Evolutionary conservation across 2,113 vertebrate genomes (phyloP).

Genomic region (Poecilia latipinna): DNA sequence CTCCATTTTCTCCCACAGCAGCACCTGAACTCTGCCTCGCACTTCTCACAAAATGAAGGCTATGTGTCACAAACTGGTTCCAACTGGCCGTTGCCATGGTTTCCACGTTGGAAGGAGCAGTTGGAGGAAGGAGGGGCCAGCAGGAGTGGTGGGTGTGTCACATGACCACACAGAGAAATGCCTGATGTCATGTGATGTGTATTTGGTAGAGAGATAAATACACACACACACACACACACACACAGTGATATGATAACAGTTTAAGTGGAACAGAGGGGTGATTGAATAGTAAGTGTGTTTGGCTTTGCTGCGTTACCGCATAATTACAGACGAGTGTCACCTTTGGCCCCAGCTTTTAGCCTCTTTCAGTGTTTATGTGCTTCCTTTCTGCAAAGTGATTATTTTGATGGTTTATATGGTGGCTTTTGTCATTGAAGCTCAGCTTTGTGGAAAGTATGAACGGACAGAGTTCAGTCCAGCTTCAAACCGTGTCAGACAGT

Average conservation of each 20-base stretch:
- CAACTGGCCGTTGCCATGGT: conserved; percentile 91
- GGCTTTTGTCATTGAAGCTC: not conserved
- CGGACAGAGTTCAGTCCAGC: not conserved
- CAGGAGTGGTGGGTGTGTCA: conserved; percentile 79
- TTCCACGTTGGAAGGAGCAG: conserved; percentile 84
- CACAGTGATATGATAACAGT: conserved; percentile 75
- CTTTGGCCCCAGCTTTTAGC: conserved; percentile 55
- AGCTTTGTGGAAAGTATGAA: conserved; percentile 13
- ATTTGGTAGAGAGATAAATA: conserved; percentile 77
- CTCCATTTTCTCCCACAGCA: conserved; percentile 87
- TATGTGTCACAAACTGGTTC: conserved; percentile 88
- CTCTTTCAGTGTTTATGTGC: conserved; percentile 17
- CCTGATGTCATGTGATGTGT: conserved; percentile 83
- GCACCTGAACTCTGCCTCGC: conserved; percentile 87
- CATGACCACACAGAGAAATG: conserved; percentile 84
- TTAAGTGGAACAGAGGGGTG: conserved; percentile 37
- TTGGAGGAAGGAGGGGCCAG: conserved; percentile 77
- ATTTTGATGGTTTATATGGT: not conserved
- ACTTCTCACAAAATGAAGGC: conserved; percentile 90
- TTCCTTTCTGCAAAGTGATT: conserved; percentile 8
- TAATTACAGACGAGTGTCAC: conserved; percentile 43
- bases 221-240: conserved; percentile 31
- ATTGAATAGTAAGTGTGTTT: conserved; percentile 30
- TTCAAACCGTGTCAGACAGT: not conserved
- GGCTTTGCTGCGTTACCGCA: conserved; percentile 5